Conservation (phyloP, 2,113 vertebrate genomes). For the Rhadina sibilatrix region DNA sequence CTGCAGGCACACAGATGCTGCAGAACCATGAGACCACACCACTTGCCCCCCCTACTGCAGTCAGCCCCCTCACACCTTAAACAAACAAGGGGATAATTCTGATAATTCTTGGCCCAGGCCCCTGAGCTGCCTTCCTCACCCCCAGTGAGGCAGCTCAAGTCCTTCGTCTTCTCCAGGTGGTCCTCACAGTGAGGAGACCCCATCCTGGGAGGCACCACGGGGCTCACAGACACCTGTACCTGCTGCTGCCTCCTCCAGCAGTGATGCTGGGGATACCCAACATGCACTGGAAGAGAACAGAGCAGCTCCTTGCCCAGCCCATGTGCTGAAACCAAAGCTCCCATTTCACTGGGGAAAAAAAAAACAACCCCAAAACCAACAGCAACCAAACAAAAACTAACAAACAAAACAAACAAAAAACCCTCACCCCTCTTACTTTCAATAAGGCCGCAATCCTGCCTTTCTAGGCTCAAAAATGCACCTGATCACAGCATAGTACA, state of each 20-base stretch:
- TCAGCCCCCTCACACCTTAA: accelerated
- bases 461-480: accelerated
- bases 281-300: accelerated
- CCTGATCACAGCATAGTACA: accelerated
- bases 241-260: neutral
- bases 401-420: too few relatives aligned
- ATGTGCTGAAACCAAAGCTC: accelerated
- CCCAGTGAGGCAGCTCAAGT: accelerated
- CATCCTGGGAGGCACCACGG: accelerated
- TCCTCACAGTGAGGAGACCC: neutral
- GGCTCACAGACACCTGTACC: neutral
- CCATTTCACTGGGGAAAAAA: accelerated
- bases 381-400: too few relatives aligned
- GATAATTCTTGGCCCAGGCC: accelerated
- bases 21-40: neutral
- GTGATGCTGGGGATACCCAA: accelerated
- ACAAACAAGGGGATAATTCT: neutral
- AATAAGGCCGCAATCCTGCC: neutral
- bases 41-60: too few relatives aligned
- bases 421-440: neutral
- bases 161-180: neutral
- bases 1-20: neutral
- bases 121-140: accelerated
- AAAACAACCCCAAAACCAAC: too few relatives aligned
- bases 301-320: neutral